Evolutionary conservation across 2,888 invertebrate genomes (phyloP).

Genomic region (Eristalis arbustorum): DNA sequence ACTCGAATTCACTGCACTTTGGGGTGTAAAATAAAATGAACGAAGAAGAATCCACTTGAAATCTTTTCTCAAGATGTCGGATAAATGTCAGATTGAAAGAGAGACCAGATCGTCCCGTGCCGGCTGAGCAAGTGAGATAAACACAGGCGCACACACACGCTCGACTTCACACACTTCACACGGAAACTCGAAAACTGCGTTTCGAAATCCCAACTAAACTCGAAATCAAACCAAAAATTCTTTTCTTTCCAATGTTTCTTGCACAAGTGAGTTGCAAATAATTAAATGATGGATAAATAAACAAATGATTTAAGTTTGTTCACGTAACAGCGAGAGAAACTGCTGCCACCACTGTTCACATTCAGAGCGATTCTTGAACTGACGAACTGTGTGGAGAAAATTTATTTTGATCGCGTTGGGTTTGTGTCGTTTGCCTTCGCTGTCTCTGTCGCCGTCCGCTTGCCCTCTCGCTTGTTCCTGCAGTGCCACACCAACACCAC

Average conservation of each 20-base stretch:
- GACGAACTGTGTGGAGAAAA: slow-evolving; percentile 6
- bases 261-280: neutral
- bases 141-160: slow-evolving; percentile 26
- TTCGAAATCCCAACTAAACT: too few species aligned
- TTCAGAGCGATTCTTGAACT: slow-evolving; percentile 52
- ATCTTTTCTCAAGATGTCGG: slow-evolving; percentile 68
- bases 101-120: slow-evolving; percentile 31
- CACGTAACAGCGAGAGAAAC: neutral
- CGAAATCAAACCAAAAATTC: too few species aligned
- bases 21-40: too few species aligned
- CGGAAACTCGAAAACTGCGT: neutral
- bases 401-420: slow-evolving; percentile 54
- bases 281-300: neutral
- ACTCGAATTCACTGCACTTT: slow-evolving; percentile 18
- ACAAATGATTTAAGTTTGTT: neutral
- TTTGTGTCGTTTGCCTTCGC: slow-evolving; percentile 9
- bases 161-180: neutral
- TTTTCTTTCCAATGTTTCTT: neutral
- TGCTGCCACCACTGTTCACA: slow-evolving; percentile 4
- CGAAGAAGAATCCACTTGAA: slow-evolving; percentile 55
- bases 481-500: neutral
- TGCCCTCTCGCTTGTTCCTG: neutral
- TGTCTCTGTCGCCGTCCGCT: neutral
- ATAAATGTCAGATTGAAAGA: slow-evolving; percentile 64
- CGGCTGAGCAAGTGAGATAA: slow-evolving; percentile 56